Percentiles rank a stretch among this genome's conserved stretches.
Conservation (phyloP, 2,888 invertebrate genomes). For the Punctoribates punctum region DNA sequence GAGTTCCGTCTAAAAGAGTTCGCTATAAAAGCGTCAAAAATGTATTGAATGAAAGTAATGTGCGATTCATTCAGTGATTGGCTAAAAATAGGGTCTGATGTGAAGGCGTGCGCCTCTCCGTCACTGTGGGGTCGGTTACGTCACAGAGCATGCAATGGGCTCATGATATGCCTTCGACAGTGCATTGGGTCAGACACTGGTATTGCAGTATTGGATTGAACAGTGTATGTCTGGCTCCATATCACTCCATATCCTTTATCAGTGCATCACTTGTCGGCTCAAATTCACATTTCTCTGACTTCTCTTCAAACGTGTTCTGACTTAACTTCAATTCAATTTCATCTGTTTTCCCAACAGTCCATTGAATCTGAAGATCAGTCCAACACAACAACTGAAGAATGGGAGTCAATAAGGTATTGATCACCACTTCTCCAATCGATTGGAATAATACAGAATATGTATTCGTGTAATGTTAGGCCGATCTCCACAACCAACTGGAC, state of each 20-base stretch:
- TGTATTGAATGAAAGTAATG: not conserved
- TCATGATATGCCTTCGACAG: constrained; percentile 10
- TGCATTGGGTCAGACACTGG: constrained; percentile 30
- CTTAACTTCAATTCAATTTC: constrained; percentile 7
- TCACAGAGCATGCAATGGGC: not conserved
- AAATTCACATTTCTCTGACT: not conserved
- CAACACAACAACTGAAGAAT: not conserved
- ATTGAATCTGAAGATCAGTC: not conserved
- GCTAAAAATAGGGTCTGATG: constrained; percentile 13
- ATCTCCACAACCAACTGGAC: constrained; percentile 7
- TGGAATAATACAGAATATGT: not conserved
- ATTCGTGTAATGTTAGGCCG: not conserved
- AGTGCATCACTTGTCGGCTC: constrained; percentile 14
- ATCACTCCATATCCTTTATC: constrained; percentile 20
- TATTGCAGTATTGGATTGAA: not conserved
- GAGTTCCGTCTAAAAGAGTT: not conserved
- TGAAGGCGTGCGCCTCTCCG: constrained; percentile 23
- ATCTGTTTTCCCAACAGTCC: not conserved
- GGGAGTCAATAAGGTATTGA: constrained; percentile 24
- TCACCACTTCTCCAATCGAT: not conserved
- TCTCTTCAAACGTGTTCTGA: constrained; percentile 16
- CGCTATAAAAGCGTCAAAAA: not conserved
- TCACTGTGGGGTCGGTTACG: not conserved
- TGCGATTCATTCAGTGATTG: not conserved
- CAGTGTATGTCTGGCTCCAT: not conserved